A percentile compares a stretch with the other conserved stretches of the same genome.
Conservation (phyloP, 2,888 invertebrate species). For the Hydraecia micacea region DNA sequence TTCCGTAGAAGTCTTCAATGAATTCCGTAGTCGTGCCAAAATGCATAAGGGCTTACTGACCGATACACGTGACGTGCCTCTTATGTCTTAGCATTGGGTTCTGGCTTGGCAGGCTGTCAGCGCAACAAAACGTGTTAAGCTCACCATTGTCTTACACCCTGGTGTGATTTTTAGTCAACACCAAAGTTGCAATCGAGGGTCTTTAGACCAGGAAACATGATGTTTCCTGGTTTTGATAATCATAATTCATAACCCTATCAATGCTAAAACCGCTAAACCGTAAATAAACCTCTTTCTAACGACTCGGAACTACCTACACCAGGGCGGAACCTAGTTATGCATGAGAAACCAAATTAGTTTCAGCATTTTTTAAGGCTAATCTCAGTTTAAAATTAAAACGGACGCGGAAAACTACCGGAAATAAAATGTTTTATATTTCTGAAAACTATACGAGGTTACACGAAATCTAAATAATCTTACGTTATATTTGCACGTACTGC, state of each 20-base stretch:
- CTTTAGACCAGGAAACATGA: background rate
- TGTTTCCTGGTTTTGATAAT: background rate
- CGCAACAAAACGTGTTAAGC: background rate
- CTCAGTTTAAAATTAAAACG: slow-evolving; percentile 45
- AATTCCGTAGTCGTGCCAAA: slow-evolving; percentile 3
- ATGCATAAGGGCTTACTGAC: background rate
- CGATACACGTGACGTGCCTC: background rate
- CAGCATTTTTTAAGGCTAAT: slow-evolving; percentile 38
- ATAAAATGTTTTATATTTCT: slow-evolving; percentile 25
- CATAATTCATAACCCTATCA: background rate
- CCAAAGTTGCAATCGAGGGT: background rate
- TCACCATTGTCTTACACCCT: background rate
- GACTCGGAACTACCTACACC: slow-evolving; percentile 1
- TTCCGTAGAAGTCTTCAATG: background rate
- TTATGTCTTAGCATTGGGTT: too few relatives aligned
- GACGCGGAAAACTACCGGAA: slow-evolving; percentile 47
- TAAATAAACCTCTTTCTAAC: slow-evolving; percentile 3
- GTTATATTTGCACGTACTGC: slow-evolving; percentile 54
- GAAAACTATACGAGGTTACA: slow-evolving; percentile 43
- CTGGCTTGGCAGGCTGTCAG: background rate
- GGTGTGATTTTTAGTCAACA: background rate
- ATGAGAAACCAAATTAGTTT: slow-evolving; percentile 49
- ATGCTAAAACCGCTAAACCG: slow-evolving; percentile 7
- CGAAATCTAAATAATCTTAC: slow-evolving; percentile 44
- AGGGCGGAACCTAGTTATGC: slow-evolving; percentile 47